These are phyloP conservation scores for Halcyon smyrnensis DNA, from an alignment of 2,797 vertebrate genomes.

Conservation along the genomic window DNA sequence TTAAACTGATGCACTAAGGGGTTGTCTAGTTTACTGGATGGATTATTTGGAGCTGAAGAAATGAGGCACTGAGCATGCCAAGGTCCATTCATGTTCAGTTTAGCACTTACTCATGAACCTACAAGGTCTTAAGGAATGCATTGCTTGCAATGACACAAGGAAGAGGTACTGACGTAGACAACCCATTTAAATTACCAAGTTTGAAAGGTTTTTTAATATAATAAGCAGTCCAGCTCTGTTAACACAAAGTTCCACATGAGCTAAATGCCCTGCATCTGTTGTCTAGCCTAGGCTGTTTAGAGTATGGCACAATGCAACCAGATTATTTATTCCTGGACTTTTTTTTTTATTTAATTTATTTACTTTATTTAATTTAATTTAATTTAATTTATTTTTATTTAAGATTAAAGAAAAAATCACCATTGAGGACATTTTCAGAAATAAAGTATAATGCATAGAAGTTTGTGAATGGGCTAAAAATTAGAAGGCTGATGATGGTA, in stretches of 20 bases:
- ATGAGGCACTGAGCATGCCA: accelerated
- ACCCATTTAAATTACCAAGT: not conserved
- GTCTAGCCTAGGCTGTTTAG: not conserved
- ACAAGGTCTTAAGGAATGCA: not conserved
- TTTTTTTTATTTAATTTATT: too few species aligned
- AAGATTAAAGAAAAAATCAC: not conserved
- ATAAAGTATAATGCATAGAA: not conserved
- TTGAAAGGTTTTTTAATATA: not conserved
- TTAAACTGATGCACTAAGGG: not conserved
- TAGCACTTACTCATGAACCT: not conserved
- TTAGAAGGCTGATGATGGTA: not conserved
- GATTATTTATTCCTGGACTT: not conserved
- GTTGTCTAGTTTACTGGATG: not conserved
- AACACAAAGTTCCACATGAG: not conserved
- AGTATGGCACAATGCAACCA: not conserved
- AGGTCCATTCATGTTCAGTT: not conserved
- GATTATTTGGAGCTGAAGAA: not conserved
- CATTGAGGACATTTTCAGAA: not conserved
- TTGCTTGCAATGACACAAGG: not conserved
- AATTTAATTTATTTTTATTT: too few species aligned
- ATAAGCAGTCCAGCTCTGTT: not conserved
- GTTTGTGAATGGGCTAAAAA: not conserved
- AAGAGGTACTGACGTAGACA: not conserved
- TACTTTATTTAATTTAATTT: too few species aligned
- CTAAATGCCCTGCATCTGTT: not conserved